Percentiles rank a stretch among this genome's conserved stretches.
phyloP scores from a whole-genome alignment of 1,140 invertebrate genomes.

The Pararge aegeria region DNA sequence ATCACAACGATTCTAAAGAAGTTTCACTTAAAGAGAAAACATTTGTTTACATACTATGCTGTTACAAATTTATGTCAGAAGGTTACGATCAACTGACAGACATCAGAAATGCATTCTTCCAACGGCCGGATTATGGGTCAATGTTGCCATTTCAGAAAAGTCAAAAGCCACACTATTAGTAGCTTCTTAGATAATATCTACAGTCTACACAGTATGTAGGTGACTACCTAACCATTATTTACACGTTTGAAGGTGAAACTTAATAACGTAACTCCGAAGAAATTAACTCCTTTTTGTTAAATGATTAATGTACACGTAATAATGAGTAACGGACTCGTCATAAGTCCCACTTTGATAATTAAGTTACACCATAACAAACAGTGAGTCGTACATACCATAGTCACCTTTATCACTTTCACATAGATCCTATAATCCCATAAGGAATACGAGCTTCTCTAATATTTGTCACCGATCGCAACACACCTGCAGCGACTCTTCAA shows the following conservation, averaged over 20 bases:
- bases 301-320: conserved; percentile 46
- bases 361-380: conserved; percentile 23
- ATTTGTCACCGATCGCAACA: conserved; percentile 41
- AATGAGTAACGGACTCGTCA: conserved; percentile 53
- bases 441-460: conserved; percentile 28
- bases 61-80: no score
- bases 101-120: no score
- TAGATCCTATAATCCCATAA: conserved; percentile 28
- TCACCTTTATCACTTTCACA: not conserved
- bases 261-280: conserved; percentile 18
- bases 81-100: no score
- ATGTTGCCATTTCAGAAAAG: no score
- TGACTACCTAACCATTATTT: not conserved
- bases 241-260: conserved; percentile 1
- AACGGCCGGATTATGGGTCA: no score
- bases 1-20: no score
- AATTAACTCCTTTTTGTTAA: conserved; percentile 40
- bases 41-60: no score
- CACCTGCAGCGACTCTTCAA: conserved; percentile 50
- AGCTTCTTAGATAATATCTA: no score
- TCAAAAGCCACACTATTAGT: no score
- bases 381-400: not conserved
- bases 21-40: no score
- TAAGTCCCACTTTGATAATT: conserved; percentile 59
- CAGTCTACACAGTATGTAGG: not conserved